Conservation (phyloP, 2,113 vertebrate genomes). For the Regulus satrapa region DNA sequence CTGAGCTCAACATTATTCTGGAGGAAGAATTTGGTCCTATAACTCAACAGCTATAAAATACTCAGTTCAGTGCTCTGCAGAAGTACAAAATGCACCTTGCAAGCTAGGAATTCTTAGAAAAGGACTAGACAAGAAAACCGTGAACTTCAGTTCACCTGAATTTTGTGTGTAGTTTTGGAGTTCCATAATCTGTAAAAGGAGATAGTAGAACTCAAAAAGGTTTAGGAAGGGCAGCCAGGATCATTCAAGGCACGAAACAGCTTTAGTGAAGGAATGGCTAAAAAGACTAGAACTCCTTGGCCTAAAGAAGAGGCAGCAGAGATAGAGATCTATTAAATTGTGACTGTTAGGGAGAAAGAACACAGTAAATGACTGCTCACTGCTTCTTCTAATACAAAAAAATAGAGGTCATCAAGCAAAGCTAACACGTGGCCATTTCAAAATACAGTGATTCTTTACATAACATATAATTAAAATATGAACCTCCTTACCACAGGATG, state of each 20-base stretch:
- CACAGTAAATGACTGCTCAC: neutral
- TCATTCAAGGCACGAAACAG: slow-evolving; percentile 6
- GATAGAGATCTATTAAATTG: slow-evolving; percentile 23
- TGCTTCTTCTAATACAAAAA: neutral
- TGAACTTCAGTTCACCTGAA: neutral
- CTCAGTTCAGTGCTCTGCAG: neutral
- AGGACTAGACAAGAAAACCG: neutral
- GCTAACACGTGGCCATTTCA: neutral
- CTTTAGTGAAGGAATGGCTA: slow-evolving; percentile 2
- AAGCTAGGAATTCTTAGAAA: neutral
- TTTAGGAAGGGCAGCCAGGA: neutral
- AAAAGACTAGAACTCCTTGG: neutral
- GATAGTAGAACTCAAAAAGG: neutral
- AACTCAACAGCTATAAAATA: neutral
- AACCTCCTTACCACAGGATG: neutral
- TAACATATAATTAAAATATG: neutral
- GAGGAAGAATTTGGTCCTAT: neutral
- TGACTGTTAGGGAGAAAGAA: neutral
- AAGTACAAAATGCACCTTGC: neutral
- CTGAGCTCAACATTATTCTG: neutral
- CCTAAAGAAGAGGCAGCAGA: neutral
- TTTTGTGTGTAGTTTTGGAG: neutral
- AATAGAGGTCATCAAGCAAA: neutral
- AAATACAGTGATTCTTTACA: neutral
- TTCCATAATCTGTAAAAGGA: neutral